These are phyloP conservation scores for Hydropsyche tenuis DNA, from an alignment of 1,140 invertebrate genomes.

Conservation along the genomic window DNA sequence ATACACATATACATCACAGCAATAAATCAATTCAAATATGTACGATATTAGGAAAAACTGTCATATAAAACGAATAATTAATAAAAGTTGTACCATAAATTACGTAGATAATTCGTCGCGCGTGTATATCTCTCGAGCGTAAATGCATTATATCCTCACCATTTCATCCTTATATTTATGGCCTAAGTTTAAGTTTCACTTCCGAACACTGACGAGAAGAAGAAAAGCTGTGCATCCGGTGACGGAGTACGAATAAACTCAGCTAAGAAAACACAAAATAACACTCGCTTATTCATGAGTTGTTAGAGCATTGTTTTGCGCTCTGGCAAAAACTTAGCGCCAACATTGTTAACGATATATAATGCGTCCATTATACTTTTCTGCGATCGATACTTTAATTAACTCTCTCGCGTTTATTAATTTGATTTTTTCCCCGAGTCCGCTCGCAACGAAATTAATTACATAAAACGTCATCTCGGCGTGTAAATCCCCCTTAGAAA, in stretches of 20 bases:
- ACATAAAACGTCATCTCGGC: background rate
- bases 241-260: conserved; percentile 20
- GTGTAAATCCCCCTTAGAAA: conserved; percentile 6
- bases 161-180: conserved; percentile 19
- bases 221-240: conserved; percentile 26
- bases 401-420: background rate
- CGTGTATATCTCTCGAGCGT: background rate
- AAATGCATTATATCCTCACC: conserved; percentile 19
- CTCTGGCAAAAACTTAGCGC: background rate
- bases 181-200: conserved; percentile 14
- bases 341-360: background rate
- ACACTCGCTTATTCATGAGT: conserved; percentile 25
- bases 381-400: background rate
- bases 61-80: too few relatives aligned
- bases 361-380: background rate
- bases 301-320: conserved; percentile 14
- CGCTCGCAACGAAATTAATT: too few relatives aligned
- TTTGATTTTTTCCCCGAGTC: background rate
- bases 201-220: conserved; percentile 20
- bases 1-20: too few relatives aligned
- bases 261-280: conserved; percentile 5
- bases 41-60: too few relatives aligned
- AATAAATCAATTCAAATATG: too few relatives aligned
- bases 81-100: too few relatives aligned
- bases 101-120: too few relatives aligned